Percentiles rank a stretch among this genome's conserved stretches.
Evolutionary conservation across 2,888 invertebrate genomes (phyloP).

Genomic region (Rutpela maculata): DNA sequence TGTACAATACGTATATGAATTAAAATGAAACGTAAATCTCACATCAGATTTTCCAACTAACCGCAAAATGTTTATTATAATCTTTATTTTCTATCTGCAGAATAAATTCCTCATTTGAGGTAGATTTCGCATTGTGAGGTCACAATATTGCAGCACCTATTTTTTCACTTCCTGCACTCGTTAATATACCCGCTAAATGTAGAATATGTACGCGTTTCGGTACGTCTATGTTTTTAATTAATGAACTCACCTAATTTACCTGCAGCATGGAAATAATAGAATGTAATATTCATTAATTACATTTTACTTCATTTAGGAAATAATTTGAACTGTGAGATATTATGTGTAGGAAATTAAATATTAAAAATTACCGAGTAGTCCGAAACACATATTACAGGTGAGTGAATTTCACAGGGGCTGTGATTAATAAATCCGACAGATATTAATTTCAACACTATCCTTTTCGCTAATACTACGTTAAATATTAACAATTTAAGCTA

Average conservation of each 20-base stretch:
- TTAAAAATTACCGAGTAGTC: not conserved
- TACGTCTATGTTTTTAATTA: not conserved
- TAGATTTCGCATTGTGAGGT: not conserved
- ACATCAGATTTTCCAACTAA: too few relatives aligned
- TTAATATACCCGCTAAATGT: not conserved
- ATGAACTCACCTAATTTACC: slow-evolving; percentile 2
- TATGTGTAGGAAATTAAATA: not conserved
- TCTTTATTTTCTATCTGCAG: not conserved
- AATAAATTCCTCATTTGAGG: not conserved
- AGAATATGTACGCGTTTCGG: not conserved
- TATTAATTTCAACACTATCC: too few relatives aligned
- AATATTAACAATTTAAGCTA: too few relatives aligned
- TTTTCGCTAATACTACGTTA: too few relatives aligned
- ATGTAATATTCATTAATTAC: not conserved
- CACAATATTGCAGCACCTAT: not conserved
- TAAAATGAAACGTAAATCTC: too few relatives aligned
- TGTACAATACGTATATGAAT: too few relatives aligned
- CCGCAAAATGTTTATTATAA: too few relatives aligned
- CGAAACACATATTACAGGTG: too few relatives aligned
- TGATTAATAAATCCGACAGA: not conserved
- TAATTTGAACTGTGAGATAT: not conserved
- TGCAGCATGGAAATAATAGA: not conserved
- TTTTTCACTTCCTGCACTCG: not conserved
- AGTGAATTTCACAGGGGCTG: not conserved
- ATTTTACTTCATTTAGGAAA: slow-evolving; percentile 2